Evolutionary conservation across 2,888 invertebrate genomes (phyloP), one percentile per base, ranked within the genome.

Genomic region (Drosophila quinaria): DNA sequence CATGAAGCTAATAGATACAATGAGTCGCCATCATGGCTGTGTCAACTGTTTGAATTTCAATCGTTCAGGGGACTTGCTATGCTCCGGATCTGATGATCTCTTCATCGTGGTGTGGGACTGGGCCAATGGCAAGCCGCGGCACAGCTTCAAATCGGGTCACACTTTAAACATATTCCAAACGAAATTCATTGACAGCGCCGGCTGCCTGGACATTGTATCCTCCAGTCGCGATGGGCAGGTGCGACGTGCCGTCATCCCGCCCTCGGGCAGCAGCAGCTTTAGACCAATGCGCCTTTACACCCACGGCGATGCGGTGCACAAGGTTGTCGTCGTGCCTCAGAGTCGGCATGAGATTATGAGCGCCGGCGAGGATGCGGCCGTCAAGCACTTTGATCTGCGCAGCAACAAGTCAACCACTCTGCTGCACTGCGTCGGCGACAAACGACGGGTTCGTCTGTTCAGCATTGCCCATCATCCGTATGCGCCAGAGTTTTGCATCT

Each of bases 21-120:
- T 98, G 83, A 94, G 95, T 70, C 95, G 95, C 76, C 98, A 98
- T 92, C 94, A 93, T 83, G 98, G 98, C 70, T 98, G 98, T 94
- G 98, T 98, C 3, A 98, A 98, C 93, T 96, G 97, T 69, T 94
- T 98, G 62, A 96, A 97, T 93, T 98, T 98, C 92, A 98, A 98
- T 78, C 89, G 87, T 10, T 41, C 81, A 92, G 96, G 96, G 3
- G 94, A 95, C 46, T 93, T 97, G 47, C 93, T 98, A 70, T 97
- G 96, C 3, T 97, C 97, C 78, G 98, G 98, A 1, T 98, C 98
- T 0, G 98, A 99, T 93, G 98, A 99, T 93, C 95, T 96, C 54
- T 94, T 95, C 70, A 95, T 98, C 6, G 94, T 96, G 11, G 93
- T 99, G 10, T 98, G 98, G 98, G 96, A 98, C 91, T 98, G 98